Evolutionary conservation across 2,888 invertebrate genomes (phyloP).

Genomic region (Eupithecia tripunctaria): DNA sequence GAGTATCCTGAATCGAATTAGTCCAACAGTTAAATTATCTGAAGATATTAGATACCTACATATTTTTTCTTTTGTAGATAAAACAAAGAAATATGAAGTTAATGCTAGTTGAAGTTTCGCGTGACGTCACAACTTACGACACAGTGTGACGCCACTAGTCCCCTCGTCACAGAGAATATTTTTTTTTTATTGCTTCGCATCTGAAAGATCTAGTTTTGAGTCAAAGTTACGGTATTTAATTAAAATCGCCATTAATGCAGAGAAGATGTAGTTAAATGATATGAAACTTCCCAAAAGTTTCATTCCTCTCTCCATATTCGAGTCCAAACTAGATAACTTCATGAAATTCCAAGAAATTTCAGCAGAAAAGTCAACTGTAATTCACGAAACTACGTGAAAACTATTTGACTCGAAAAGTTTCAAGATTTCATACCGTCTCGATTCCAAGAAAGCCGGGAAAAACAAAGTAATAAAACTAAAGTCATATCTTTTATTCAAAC

Average conservation of each 20-base stretch:
- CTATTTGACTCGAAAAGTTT: conserved; percentile 12
- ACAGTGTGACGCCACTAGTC: no score
- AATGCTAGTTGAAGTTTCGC: no score
- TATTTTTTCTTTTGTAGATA: no score
- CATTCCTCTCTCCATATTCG: background rate
- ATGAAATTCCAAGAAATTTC: background rate
- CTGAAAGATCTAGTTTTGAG: background rate
- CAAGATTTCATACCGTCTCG: conserved; percentile 10
- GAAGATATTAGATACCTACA: no score
- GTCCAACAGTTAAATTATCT: no score
- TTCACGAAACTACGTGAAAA: conserved; percentile 7
- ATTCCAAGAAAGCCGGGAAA: conserved; percentile 31
- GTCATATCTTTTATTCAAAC: conserved; percentile 24
- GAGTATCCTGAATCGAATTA: no score
- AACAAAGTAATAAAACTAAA: conserved; percentile 34
- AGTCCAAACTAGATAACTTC: background rate
- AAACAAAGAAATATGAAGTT: no score
- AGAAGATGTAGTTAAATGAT: background rate
- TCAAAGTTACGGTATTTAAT: background rate
- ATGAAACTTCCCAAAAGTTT: background rate
- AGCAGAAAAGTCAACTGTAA: background rate
- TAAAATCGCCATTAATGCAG: background rate
- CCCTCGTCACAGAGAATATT: no score
- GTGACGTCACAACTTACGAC: no score
- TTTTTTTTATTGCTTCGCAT: no score